phyloP scores from a whole-genome alignment of 2,113 vertebrate genomes.

The Apodemus speciosus region DNA sequence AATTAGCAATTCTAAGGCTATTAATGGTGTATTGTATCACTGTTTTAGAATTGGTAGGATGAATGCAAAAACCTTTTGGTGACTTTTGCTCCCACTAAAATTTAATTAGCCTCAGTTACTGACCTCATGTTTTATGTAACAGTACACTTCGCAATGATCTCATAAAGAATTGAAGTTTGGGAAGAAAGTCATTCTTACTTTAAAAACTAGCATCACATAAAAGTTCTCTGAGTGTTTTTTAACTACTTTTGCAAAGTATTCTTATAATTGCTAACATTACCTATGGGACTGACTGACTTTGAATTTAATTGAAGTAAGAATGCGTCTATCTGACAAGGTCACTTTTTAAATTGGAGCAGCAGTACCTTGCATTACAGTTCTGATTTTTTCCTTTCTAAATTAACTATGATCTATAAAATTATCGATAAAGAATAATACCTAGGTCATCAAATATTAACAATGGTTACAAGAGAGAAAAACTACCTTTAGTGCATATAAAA shows the following conservation, averaged over 20 bases:
- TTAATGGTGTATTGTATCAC: conserved; percentile 84
- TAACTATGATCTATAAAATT: conserved; percentile 83
- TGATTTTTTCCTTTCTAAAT: conserved; percentile 84
- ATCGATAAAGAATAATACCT: conserved; percentile 82
- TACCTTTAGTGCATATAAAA: conserved; percentile 81
- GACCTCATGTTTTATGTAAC: conserved; percentile 88
- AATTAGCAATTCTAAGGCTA: conserved; percentile 86
- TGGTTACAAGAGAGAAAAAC: conserved; percentile 80
- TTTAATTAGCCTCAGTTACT: conserved; percentile 88
- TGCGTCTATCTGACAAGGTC: conserved; percentile 84
- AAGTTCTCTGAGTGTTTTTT: conserved; percentile 79
- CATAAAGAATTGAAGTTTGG: conserved; percentile 84
- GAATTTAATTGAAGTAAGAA: conserved; percentile 86
- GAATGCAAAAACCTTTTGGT: conserved; percentile 87
- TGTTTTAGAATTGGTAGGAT: conserved; percentile 84
- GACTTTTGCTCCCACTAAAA: conserved; percentile 88
- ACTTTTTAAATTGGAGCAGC: conserved; percentile 80
- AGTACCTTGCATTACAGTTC: conserved; percentile 76
- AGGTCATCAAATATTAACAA: conserved; percentile 81
- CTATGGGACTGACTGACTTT: conserved; percentile 83
- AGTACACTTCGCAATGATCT: conserved; percentile 85
- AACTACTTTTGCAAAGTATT: conserved; percentile 84
- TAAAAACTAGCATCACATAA: conserved; percentile 79
- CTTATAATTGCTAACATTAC: conserved; percentile 85
- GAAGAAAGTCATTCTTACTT: conserved; percentile 80